Evolutionary conservation across 2,113 vertebrate species (phyloP).

Genomic region (Syrmaticus mikado): DNA sequence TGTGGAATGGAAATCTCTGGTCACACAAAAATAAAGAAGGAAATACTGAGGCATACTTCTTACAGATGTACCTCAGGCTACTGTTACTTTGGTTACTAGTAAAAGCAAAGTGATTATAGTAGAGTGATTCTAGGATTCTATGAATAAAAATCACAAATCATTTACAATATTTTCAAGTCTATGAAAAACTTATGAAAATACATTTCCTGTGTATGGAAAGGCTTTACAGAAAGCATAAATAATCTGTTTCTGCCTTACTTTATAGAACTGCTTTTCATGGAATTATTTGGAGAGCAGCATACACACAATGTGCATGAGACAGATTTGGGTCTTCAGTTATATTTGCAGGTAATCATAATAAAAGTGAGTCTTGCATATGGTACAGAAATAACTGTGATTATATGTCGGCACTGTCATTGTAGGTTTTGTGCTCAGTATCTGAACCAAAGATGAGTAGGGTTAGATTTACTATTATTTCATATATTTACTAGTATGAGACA

Average conservation of each 20-base stretch:
- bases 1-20: background rate
- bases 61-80: background rate
- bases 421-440: background rate
- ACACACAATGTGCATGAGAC: fast-evolving
- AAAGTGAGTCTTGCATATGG: background rate
- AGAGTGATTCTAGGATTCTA: background rate
- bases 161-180: background rate
- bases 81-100: background rate
- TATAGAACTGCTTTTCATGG: background rate
- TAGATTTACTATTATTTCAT: background rate
- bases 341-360: background rate
- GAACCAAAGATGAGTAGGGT: background rate
- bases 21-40: background rate
- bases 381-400: background rate
- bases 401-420: background rate
- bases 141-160: conserved; percentile 8
- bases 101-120: background rate
- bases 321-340: background rate
- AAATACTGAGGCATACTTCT: background rate
- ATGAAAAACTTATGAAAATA: background rate
- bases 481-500: background rate
- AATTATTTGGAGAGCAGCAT: background rate
- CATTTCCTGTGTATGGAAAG: background rate
- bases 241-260: background rate
- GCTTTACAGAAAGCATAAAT: background rate